Conservation (phyloP, 2,797 vertebrate genomes). For the Periophthalmus magnuspinnatus region DNA sequence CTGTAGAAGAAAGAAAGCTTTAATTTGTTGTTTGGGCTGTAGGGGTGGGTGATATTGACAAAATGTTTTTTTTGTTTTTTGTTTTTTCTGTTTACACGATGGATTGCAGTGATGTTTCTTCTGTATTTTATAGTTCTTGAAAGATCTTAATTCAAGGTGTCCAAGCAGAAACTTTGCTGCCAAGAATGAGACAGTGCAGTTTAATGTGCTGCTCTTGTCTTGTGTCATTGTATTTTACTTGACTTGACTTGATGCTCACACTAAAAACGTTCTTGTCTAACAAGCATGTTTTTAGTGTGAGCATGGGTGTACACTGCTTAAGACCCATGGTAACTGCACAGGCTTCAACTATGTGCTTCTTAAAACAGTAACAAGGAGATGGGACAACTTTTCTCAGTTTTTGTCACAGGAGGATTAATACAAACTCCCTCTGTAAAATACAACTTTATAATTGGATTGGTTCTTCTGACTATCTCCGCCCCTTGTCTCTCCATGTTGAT, state of each 20-base stretch:
- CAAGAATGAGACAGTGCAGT: neutral
- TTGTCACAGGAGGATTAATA: neutral
- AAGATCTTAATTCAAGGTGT: slow-evolving; percentile 48
- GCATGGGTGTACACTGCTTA: neutral
- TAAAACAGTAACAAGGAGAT: neutral
- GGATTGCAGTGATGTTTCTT: neutral
- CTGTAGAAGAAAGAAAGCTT: too few relatives aligned
- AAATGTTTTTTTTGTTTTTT: too few relatives aligned
- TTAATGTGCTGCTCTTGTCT: too few relatives aligned
- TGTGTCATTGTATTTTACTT: too few relatives aligned
- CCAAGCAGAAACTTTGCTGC: slow-evolving; percentile 49
- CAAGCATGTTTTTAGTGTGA: neutral
- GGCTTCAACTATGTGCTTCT: neutral
- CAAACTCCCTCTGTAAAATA: neutral
- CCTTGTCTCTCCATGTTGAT: neutral
- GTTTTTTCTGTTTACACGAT: neutral
- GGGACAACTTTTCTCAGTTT: neutral
- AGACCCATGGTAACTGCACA: neutral
- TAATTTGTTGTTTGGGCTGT: too few relatives aligned
- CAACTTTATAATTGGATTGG: slow-evolving; percentile 10
- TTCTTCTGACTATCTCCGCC: slow-evolving; percentile 21
- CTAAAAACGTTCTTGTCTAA: too few relatives aligned
- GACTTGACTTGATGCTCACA: too few relatives aligned
- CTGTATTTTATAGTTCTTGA: neutral
- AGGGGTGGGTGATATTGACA: neutral